Percentiles rank a stretch among this genome's conserved stretches.
Evolutionary conservation across 2,113 vertebrate species (phyloP).

Genomic region (Rhinoderma darwinii): DNA sequence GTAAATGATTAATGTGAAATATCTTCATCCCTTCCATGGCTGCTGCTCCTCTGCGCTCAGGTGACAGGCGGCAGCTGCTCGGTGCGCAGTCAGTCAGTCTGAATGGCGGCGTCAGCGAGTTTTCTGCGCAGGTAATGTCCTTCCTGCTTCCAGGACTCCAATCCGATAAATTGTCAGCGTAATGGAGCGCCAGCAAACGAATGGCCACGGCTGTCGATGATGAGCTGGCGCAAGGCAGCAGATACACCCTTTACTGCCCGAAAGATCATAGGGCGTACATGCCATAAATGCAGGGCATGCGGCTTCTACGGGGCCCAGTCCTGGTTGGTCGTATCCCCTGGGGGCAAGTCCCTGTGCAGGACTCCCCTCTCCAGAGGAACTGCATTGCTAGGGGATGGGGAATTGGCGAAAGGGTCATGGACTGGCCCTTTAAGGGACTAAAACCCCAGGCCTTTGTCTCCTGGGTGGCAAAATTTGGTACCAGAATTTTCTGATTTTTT

Average conservation of each 20-base stretch:
- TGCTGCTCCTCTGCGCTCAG: constrained; percentile 64
- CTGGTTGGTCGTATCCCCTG: no score
- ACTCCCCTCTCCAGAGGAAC: no score
- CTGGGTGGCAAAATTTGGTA: no score
- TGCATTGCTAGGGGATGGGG: no score
- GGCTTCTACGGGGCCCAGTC: no score
- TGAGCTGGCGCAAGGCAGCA: not conserved
- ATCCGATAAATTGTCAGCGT: constrained; percentile 13
- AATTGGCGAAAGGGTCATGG: no score
- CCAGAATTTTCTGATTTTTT: no score
- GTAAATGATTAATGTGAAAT: constrained; percentile 70
- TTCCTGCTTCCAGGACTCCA: not conserved
- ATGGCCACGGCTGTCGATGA: not conserved
- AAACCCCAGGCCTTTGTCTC: no score
- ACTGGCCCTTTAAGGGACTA: no score
- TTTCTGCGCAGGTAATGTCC: constrained; percentile 21
- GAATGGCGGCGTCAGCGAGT: constrained; percentile 36
- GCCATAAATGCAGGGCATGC: no score
- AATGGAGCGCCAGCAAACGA: constrained; percentile 33
- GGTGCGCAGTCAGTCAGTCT: constrained; percentile 49
- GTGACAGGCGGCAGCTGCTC: constrained; percentile 61
- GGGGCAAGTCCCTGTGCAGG: no score
- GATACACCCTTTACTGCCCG: not conserved
- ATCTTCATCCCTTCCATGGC: constrained; percentile 70
- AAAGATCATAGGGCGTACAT: no score